Conservation (phyloP, 1,140 invertebrate species). For the Bombus superbus region DNA sequence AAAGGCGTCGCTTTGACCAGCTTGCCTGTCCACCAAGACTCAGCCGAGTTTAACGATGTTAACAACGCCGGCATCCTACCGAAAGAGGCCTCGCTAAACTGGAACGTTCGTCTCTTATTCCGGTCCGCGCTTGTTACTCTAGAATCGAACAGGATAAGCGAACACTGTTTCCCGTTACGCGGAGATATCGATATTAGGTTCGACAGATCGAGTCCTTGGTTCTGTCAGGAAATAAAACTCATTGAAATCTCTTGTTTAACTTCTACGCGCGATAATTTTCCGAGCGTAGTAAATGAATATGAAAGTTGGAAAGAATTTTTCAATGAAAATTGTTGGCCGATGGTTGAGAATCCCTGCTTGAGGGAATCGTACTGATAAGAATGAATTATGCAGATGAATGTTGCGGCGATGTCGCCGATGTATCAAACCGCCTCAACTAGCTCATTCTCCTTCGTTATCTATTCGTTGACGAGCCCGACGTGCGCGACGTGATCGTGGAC, state of each 20-base stretch:
- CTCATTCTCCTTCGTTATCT: slow-evolving; percentile 81
- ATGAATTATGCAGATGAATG: slow-evolving; percentile 81
- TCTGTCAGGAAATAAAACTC: neutral
- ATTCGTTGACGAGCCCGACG: slow-evolving; percentile 79
- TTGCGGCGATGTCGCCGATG: slow-evolving; percentile 80
- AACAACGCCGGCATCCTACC: slow-evolving; percentile 39
- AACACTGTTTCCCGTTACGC: neutral
- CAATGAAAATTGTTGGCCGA: neutral
- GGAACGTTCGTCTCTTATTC: slow-evolving; percentile 13
- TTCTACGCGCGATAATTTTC: neutral
- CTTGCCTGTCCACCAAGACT: slow-evolving; percentile 6
- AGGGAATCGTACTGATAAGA: slow-evolving; percentile 79
- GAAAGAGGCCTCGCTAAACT: slow-evolving; percentile 26
- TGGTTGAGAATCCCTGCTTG: slow-evolving; percentile 75
- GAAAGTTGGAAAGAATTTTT: neutral
- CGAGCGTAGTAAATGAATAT: neutral
- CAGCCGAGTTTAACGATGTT: slow-evolving; percentile 33
- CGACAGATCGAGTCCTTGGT: neutral
- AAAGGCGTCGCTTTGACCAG: slow-evolving; percentile 49
- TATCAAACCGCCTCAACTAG: slow-evolving; percentile 80
- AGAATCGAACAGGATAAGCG: neutral
- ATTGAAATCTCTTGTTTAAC: neutral
- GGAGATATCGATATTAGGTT: neutral
- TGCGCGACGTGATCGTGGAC: slow-evolving; percentile 78
- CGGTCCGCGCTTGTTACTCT: neutral